Base-by-base conservation (phyloP, 2,888 invertebrate species). In the Erpobdella octoculata region DNA sequence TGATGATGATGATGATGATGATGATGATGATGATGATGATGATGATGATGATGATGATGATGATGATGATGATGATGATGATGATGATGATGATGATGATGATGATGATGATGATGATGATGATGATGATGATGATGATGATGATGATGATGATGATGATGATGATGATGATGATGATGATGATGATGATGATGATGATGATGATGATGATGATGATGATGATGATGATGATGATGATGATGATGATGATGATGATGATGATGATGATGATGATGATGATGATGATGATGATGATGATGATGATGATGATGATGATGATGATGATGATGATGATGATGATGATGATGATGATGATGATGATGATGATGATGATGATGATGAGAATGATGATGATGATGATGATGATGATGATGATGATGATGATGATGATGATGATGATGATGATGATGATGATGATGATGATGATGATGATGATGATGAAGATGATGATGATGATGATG, bases 1-100 rank as follows among this genome's bases (percentile, higher is more conserved):
- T 69, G 70, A 69, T 69, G 70, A 69, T 69, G 70, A 69, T 69
- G 70, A 69, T 69, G 70, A 69, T 69, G 70, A 69, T 64, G 70
- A 69, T 69, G 70, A 69, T 69, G 70, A 69, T 69, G 70, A 69
- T 69, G 70, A 69, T 69, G 70, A 69, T 69, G 70, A 69, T 64
- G 28, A 18, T 21, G 28, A 53, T 25, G 68, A 48, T 48, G 48
- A 48, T 68, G 53, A 28, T 48, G 25, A 21, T 28, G 48, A 28
- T 48, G 48, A 48, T 48, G 48, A 48, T 28, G 48, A 48, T 28
- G 53, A 68, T 48, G 68, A 68, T 25, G 70, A 69, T 69, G 70
- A 69, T 69, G 70, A 69, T 69, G 70, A 69, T 64, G 28, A 18
- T 21, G n/a, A n/a, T 21, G 21, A 25, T 25, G 25, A 70, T 25